Percentiles rank a stretch among this genome's conserved stretches.
phyloP scores from a whole-genome alignment of 2,888 invertebrate species.

The Tipula vernalis region DNA sequence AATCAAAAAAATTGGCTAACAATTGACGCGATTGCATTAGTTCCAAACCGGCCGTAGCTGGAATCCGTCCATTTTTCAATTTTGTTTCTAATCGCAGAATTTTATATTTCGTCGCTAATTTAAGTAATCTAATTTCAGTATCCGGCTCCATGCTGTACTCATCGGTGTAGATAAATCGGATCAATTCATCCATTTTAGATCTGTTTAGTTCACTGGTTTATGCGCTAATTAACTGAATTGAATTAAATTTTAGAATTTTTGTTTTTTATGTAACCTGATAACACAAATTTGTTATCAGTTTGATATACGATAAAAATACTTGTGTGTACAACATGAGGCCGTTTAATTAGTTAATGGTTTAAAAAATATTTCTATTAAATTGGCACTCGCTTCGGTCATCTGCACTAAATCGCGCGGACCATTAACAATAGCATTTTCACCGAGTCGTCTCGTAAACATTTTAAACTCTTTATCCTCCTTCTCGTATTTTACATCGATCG shows the following conservation, averaged over 20 bases:
- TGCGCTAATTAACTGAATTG: background rate
- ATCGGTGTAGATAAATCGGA: background rate
- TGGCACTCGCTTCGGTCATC: background rate
- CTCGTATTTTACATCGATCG: background rate
- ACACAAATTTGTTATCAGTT: background rate
- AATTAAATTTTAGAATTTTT: background rate
- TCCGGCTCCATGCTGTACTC: background rate
- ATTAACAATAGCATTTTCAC: background rate
- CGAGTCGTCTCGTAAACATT: background rate
- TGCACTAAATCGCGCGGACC: background rate
- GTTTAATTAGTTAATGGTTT: background rate
- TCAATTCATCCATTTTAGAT: background rate
- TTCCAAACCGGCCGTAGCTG: too few relatives aligned
- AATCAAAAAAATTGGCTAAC: too few relatives aligned
- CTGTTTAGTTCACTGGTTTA: background rate
- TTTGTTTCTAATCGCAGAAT: background rate
- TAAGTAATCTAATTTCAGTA: background rate
- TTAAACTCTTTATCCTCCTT: background rate
- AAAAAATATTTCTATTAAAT: background rate
- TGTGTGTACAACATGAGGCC: background rate
- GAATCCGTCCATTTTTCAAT: background rate
- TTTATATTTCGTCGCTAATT: background rate
- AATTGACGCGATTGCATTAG: too few relatives aligned
- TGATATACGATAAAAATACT: background rate
- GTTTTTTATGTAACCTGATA: background rate